Conservation (phyloP, 2,888 invertebrate species). For the Geotrupes spiniger region DNA sequence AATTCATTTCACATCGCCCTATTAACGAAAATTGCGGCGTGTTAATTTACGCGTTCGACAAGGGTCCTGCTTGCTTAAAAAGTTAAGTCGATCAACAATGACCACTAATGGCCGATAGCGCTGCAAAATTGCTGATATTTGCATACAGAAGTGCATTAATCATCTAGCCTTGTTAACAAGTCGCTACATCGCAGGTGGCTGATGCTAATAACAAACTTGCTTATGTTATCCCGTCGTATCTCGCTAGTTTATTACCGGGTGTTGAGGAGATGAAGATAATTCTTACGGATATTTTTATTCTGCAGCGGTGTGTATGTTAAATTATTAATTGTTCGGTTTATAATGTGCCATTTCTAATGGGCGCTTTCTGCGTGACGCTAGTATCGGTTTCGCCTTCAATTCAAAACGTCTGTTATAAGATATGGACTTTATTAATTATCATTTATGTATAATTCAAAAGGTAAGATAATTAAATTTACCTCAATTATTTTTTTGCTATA, state of each 20-base stretch:
- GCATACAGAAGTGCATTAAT: constrained; percentile 36
- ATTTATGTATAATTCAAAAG: too few species aligned
- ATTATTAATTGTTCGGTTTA: constrained; percentile 8
- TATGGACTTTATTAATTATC: too few species aligned
- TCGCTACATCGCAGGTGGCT: constrained; percentile 33
- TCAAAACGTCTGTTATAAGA: too few species aligned
- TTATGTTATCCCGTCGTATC: constrained; percentile 24
- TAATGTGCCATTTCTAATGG: constrained; percentile 3
- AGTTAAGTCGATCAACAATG: constrained; percentile 6
- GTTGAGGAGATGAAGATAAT: constrained; percentile 20
- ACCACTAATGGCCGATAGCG: constrained; percentile 21
- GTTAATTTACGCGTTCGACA: constrained; percentile 7
- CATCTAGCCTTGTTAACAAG: constrained; percentile 35
- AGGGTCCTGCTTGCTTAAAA: constrained; percentile 9
- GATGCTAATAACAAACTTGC: constrained; percentile 27
- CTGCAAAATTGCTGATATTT: constrained; percentile 29
- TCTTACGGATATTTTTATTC: constrained; percentile 9
- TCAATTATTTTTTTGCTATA: too few species aligned
- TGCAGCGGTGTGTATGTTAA: constrained; percentile 9
- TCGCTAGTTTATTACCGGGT: constrained; percentile 21
- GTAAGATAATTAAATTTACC: too few species aligned
- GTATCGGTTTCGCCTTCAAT: too few species aligned
- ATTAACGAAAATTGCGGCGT: too few species aligned
- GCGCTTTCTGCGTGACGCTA: not conserved
- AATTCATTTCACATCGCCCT: too few species aligned